Evolutionary conservation across 2,888 invertebrate genomes (phyloP).

Genomic region (Unio pictorum): DNA sequence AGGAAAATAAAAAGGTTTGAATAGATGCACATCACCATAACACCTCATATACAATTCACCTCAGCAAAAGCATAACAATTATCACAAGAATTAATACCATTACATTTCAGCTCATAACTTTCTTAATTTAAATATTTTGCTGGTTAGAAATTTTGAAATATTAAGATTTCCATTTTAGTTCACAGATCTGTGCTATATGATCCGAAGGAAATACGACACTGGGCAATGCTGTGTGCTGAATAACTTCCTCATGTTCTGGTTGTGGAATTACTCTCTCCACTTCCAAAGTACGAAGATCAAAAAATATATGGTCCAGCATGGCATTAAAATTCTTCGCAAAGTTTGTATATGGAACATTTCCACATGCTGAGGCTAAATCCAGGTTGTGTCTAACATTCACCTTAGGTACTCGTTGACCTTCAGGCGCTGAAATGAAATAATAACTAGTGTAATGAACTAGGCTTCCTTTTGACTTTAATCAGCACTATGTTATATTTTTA

Average conservation of each 20-base stretch:
- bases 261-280: constrained; percentile 82
- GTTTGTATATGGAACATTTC: constrained; percentile 87
- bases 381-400: constrained; percentile 76
- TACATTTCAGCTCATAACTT: too few relatives aligned
- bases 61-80: too few relatives aligned
- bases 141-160: too few relatives aligned
- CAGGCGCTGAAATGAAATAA: too few relatives aligned
- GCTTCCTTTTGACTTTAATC: too few relatives aligned
- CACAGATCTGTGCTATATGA: constrained; percentile 87
- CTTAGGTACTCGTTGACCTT: constrained; percentile 14
- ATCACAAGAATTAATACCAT: too few relatives aligned
- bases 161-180: constrained; percentile 54
- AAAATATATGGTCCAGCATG: constrained; percentile 94
- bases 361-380: constrained; percentile 84
- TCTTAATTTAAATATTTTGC: too few relatives aligned
- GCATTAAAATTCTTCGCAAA: constrained; percentile 86
- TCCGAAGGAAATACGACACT: constrained; percentile 94
- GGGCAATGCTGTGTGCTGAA: constrained; percentile 84
- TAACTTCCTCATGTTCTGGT: constrained; percentile 85
- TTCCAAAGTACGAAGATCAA: constrained; percentile 75
- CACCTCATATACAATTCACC: too few relatives aligned
- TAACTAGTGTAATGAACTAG: too few relatives aligned
- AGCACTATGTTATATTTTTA: too few relatives aligned
- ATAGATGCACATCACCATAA: too few relatives aligned
- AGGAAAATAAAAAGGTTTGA: too few relatives aligned